Conservation (phyloP, 2,797 vertebrate genomes). For the Gobio occitaniae region DNA sequence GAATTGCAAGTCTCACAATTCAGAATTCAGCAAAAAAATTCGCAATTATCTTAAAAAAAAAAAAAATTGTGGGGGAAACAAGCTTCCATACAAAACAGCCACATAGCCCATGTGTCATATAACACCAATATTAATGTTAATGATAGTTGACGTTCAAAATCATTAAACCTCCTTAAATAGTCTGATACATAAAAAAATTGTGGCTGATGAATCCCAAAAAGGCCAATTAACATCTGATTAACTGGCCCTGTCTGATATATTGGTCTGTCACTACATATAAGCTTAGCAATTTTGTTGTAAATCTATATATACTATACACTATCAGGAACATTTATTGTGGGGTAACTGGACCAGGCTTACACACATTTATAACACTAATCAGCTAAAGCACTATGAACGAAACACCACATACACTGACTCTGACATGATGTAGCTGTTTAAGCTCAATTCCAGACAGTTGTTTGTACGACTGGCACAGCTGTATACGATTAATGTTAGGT, state of each 20-base stretch:
- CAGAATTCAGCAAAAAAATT: too few species aligned
- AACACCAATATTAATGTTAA: too few species aligned
- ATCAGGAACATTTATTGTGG: background rate
- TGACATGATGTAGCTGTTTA: conserved; percentile 67
- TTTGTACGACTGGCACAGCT: conserved; percentile 69
- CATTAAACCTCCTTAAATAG: too few species aligned
- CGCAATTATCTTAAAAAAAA: too few species aligned
- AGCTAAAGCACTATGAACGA: conserved; percentile 35
- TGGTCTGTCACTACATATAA: background rate
- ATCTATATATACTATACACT: background rate
- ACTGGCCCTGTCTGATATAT: background rate
- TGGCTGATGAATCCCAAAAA: background rate
- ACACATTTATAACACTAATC: conserved; percentile 24
- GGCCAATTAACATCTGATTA: background rate
- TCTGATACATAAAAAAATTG: too few species aligned
- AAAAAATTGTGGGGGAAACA: too few species aligned
- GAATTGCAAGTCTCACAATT: too few species aligned
- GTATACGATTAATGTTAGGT: conserved; percentile 70
- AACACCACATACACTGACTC: conserved; percentile 24
- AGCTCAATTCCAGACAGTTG: conserved; percentile 63
- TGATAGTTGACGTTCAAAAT: background rate
- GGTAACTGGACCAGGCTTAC: background rate
- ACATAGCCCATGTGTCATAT: too few species aligned
- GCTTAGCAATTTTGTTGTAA: background rate
- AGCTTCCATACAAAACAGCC: too few species aligned